A percentile compares a stretch with the other conserved stretches of the same genome.
Evolutionary conservation across 1,140 invertebrate species (phyloP).

Genomic region (Listronotus oregonensis): DNA sequence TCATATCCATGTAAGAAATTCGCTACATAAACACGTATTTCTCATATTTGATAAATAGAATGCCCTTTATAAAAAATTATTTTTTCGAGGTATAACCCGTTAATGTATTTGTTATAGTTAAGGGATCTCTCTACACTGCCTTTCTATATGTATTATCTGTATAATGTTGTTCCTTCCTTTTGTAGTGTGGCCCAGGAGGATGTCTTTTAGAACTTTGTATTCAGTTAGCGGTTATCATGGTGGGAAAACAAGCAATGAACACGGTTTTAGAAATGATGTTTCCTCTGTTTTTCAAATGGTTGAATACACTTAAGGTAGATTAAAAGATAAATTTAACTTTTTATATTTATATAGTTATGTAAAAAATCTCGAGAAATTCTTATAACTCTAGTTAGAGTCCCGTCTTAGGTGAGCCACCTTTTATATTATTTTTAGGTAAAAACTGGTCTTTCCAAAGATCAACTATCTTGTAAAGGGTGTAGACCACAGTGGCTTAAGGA

Average conservation of each 20-base stretch:
- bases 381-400: no score
- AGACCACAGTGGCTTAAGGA: conserved; percentile 86
- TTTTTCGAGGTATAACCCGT: no score
- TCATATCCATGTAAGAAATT: no score
- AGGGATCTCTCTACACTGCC: no score
- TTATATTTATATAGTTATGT: no score
- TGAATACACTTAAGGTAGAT: conserved; percentile 66
- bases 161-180: conserved; percentile 9
- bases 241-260: conserved; percentile 94
- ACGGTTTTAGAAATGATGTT: conserved; percentile 82
- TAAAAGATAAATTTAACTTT: no score
- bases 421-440: conserved; percentile 53
- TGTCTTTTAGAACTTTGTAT: conserved; percentile 92
- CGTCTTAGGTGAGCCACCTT: no score
- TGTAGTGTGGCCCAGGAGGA: conserved; percentile 80
- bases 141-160: conserved; percentile 8
- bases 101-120: no score
- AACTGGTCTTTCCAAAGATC: conserved; percentile 55
- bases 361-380: no score
- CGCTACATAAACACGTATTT: no score
- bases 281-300: conserved; percentile 75
- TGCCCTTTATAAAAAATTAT: no score
- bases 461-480: conserved; percentile 41
- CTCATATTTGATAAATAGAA: no score
- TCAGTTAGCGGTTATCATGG: conserved; percentile 93